These are phyloP conservation scores for Galaxea fascicularis DNA, from an alignment of 92 coral and sea anemone genomes.

Conservation along the genomic window DNA sequence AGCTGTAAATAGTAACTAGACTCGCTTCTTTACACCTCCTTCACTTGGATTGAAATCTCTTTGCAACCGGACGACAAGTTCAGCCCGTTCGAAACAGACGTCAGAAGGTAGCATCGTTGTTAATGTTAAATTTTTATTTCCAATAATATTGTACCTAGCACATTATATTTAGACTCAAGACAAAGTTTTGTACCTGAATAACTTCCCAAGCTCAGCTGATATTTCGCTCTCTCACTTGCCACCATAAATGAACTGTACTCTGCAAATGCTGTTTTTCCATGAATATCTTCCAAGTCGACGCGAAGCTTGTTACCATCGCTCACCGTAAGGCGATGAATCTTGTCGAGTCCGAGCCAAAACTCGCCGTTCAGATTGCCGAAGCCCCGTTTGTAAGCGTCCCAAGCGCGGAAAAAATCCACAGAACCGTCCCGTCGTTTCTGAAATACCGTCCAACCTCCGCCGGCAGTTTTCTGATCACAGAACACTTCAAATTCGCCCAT, in stretches of 20 bases:
- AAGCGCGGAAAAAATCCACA: slow-evolving; percentile 46
- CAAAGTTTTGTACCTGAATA: slow-evolving; percentile 33
- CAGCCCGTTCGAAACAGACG: no score
- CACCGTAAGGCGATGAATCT: slow-evolving; percentile 53
- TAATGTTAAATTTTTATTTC: no score
- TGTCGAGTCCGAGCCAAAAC: slow-evolving; percentile 64
- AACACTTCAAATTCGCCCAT: slow-evolving; percentile 57
- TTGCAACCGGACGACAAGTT: no score
- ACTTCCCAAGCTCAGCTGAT: slow-evolving; percentile 34
- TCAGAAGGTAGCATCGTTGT: no score
- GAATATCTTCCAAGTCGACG: slow-evolving; percentile 30
- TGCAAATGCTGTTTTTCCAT: slow-evolving; percentile 21
- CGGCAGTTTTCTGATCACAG: slow-evolving; percentile 54
- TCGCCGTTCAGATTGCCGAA: slow-evolving; percentile 59
- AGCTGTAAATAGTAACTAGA: no score
- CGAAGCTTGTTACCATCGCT: slow-evolving; percentile 32
- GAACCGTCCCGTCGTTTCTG: slow-evolving; percentile 48
- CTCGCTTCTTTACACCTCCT: no score
- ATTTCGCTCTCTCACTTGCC: slow-evolving; percentile 24
- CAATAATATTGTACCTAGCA: no score
- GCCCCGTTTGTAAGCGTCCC: slow-evolving; percentile 52
- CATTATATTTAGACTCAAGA: no score
- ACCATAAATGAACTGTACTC: slow-evolving; percentile 39
- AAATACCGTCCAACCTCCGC: slow-evolving; percentile 67
- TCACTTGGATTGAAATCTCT: no score